Base-by-base conservation (phyloP, 2,113 vertebrate genomes). In the Monarcha castaneiventris region DNA sequence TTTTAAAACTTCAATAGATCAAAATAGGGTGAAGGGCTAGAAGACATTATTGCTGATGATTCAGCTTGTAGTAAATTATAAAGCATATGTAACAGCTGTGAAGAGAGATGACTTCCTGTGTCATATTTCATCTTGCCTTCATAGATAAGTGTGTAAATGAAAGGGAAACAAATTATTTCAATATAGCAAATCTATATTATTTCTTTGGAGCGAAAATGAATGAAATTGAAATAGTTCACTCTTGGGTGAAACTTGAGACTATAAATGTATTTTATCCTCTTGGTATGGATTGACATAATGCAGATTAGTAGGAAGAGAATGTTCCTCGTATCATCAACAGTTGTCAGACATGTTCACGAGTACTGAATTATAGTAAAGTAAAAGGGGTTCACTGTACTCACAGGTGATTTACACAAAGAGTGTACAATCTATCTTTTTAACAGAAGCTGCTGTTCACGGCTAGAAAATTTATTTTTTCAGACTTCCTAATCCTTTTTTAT, bases 161-260 rank as follows among this genome's bases (percentile, higher is more conserved):
- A 97, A 96, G 84, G 88, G 91, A 97, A 97, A 97, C 76, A 91
- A 94, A 97, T 97, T 94, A 79, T 95, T 97, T 94, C 92, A 94
- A 37, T 92, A 82, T 73, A 86, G 78, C 48, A 96, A 97, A 97
- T 97, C 96, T 95, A 0, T 97, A 91, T 95, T 90, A 94, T 97
- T 98, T 97, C 93, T 96, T 95, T 93, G 62, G 69, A 92, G 62
- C 91, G 80, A 97, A 97, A 98, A 97, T 94, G 87, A 96, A 78
- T 94, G 91, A 96, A 97, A 97, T 95, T 84, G 93, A 97, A 97
- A 93, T 97, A 97, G 97, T 97, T 97, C 90, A 94, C 59, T 97
- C 79, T 58, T 95, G 97, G 84, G 90, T 97, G 95, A 97, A 97
- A 96, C 91, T 90, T 61, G 93, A 96, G 94, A 52, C 85, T 90